A percentile compares a stretch with the other conserved stretches of the same genome.
These are phyloP conservation scores for Phalacrocorax aristotelis DNA, from an alignment of 2,113 vertebrate species.

Conservation along the genomic window DNA sequence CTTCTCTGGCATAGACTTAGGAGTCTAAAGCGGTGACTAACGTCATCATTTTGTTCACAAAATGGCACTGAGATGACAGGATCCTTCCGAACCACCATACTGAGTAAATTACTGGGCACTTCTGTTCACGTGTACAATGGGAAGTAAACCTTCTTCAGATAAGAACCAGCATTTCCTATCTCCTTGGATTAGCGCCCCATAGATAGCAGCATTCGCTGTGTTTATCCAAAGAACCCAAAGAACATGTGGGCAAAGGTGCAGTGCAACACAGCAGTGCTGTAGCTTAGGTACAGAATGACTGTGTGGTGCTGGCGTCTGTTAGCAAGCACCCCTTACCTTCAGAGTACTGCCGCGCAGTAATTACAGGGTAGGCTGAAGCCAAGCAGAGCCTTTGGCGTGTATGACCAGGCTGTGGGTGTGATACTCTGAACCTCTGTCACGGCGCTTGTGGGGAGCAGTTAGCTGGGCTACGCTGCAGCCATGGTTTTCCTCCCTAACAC, in stretches of 20 bases:
- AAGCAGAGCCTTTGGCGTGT: neutral
- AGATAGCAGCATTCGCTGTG: neutral
- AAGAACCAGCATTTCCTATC: neutral
- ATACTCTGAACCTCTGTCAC: accelerated
- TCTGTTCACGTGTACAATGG: neutral
- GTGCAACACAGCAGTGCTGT: neutral
- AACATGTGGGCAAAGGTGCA: neutral
- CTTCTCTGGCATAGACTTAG: neutral
- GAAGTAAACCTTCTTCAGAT: neutral
- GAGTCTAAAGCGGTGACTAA: neutral
- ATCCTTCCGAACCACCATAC: neutral
- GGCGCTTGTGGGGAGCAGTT: neutral
- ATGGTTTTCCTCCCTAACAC: neutral
- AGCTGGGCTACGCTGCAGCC: accelerated
- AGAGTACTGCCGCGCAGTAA: accelerated
- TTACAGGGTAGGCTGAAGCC: neutral
- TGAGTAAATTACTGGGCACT: neutral
- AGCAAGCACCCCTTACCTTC: neutral
- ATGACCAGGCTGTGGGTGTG: neutral
- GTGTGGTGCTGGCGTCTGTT: neutral
- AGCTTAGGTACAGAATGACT: neutral
- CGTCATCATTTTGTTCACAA: neutral
- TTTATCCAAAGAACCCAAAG: neutral
- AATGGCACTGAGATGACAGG: neutral
- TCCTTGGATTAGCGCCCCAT: neutral